Evolutionary conservation across 2,888 invertebrate species (phyloP).

Genomic region (Kuschelorhynchus macadamiae): DNA sequence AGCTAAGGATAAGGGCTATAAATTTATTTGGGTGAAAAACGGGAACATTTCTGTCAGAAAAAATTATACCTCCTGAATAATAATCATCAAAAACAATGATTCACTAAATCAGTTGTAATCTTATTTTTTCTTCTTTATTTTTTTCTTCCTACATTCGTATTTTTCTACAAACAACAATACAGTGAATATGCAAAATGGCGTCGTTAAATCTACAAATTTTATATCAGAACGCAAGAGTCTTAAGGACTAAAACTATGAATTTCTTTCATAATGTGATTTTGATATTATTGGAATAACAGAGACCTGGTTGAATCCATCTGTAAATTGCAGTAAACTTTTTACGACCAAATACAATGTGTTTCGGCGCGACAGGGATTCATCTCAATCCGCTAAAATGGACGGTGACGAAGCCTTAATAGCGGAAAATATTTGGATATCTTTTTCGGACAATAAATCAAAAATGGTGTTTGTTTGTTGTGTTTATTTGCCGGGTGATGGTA

Average conservation of each 20-base stretch:
- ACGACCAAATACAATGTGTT: background rate
- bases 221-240: background rate
- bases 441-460: no score
- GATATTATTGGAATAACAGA: no score
- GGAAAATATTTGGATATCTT: background rate
- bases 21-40: slow-evolving; percentile 8
- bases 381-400: background rate
- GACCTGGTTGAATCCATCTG: no score
- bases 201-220: background rate
- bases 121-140: background rate
- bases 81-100: background rate
- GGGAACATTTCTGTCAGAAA: background rate
- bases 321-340: background rate
- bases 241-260: no score
- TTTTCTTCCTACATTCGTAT: background rate
- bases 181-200: background rate
- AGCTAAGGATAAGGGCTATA: background rate
- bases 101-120: background rate
- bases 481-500: background rate
- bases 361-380: background rate
- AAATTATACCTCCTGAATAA: background rate
- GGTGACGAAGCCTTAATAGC: background rate
- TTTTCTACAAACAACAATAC: background rate
- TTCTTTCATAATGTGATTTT: no score
- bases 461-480: no score